Evolutionary conservation across 2,113 vertebrate species (phyloP).

Genomic region (Corythoichthys intestinalis): DNA sequence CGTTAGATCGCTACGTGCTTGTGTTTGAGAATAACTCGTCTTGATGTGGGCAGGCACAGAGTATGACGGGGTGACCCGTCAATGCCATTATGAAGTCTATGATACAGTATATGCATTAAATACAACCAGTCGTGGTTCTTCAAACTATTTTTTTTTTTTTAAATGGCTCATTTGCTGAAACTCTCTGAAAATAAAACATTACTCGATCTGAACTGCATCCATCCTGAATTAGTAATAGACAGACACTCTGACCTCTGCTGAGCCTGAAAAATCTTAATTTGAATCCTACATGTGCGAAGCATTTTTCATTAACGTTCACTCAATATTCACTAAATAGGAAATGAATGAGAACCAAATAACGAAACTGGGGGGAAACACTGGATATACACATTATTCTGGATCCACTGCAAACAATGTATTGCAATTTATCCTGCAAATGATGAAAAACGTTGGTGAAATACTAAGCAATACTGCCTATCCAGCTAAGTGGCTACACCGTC

Average conservation of each 20-base stretch:
- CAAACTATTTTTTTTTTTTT: too few relatives aligned
- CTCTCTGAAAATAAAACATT: neutral
- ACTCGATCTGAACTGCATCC: neutral
- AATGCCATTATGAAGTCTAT: too few relatives aligned
- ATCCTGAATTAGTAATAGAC: neutral
- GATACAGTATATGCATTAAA: too few relatives aligned
- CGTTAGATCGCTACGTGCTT: too few relatives aligned
- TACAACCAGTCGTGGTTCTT: too few relatives aligned
- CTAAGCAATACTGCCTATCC: neutral
- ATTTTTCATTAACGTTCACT: neutral
- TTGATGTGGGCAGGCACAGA: too few relatives aligned
- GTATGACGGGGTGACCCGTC: too few relatives aligned
- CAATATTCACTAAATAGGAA: neutral
- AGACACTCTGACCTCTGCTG: too few relatives aligned
- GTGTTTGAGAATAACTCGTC: too few relatives aligned
- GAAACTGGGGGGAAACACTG: neutral
- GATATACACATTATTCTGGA: neutral
- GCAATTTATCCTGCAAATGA: neutral
- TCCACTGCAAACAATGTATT: neutral
- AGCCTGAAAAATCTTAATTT: neutral
- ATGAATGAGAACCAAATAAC: neutral
- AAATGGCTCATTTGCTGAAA: neutral
- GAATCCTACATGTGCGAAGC: neutral
- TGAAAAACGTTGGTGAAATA: slow-evolving; percentile 14
- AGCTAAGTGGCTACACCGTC: slow-evolving; percentile 27